A percentile compares a stretch with the other conserved stretches of the same genome.
phyloP scores from a whole-genome alignment of 2,888 invertebrate genomes.

The Epirrita christyi region DNA sequence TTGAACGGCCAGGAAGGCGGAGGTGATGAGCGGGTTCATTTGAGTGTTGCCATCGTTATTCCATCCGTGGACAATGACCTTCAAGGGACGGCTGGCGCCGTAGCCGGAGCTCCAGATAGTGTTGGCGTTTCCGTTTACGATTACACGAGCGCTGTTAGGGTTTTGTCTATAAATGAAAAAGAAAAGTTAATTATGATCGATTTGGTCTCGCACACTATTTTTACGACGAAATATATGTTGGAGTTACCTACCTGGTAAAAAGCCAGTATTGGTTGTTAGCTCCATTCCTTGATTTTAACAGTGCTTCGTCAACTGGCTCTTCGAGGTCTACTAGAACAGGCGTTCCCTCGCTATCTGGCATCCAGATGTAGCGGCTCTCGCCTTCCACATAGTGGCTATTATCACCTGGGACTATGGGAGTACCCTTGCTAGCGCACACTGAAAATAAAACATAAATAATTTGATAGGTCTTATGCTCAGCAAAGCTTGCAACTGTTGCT shows the following conservation, averaged over 20 bases:
- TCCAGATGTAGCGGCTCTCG: conserved; percentile 73
- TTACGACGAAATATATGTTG: conserved; percentile 23
- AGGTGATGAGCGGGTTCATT: conserved; percentile 54
- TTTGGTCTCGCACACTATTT: too few species aligned
- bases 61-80: conserved; percentile 69
- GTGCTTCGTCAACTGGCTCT: conserved; percentile 47
- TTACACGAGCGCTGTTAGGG: conserved; percentile 53
- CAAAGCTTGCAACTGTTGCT: too few species aligned
- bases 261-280: conserved; percentile 69
- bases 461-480: too few species aligned
- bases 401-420: conserved; percentile 62
- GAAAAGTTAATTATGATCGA: not conserved
- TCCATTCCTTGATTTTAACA: conserved; percentile 54
- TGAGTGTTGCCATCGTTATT: conserved; percentile 57
- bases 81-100: conserved; percentile 48
- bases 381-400: conserved; percentile 76
- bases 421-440: conserved; percentile 58
- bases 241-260: conserved; percentile 60
- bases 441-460: conserved; percentile 22
- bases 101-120: conserved; percentile 57
- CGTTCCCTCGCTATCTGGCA: conserved; percentile 70
- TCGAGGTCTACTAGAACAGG: conserved; percentile 64
- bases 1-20: conserved; percentile 58
- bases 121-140: conserved; percentile 57
- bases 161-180: conserved; percentile 49